Evolutionary conservation across 1,140 invertebrate genomes (phyloP), one percentile per base, ranked within the genome.

Genomic region (Mesaphorura yosii): DNA sequence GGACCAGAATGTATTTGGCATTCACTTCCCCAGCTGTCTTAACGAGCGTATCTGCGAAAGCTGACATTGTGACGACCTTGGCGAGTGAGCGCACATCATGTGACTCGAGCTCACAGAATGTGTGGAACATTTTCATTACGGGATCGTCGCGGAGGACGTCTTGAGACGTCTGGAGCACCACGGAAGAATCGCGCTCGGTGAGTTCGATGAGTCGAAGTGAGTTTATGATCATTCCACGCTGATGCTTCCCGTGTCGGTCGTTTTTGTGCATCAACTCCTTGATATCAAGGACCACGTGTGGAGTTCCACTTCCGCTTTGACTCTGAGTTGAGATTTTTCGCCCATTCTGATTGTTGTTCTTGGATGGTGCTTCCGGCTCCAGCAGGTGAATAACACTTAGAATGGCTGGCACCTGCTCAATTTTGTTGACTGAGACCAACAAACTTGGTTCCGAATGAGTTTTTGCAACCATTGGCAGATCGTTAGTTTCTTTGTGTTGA

Each of bases 351-450:
- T 34, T 34, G n/a, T n/a, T 34, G 10, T 34, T 10, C n/a, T 34
- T 34, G 10, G 10, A 10, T 34, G 31, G 31, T 10, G 31, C 31
- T 10, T 10, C 31, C 31, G 31, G 31, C 15, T 54, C 40, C 15
- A 58, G 40, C 2, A 58, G 34, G 26, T 51, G 20, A 23, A 58
- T 37, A 2, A 51, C 42, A 22, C 57, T 55, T 17, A 58, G 23
- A n/a, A 58, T 42, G 4, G 52, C 26, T 12, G 50, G 29, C 2
- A 58, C 52, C 39, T 58, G 57, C 19, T 58, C 57, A 7, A 58
- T 46, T 42, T 50, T 50, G 42, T 58, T 54, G 3, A 58, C 52
- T 0, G 28, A 39, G 2, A 58, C 51, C 0, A 58, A 28, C 10
- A 58, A 25, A 20, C 42, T 54, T 3, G 40, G 37, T 27, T 34